Evolutionary conservation across 2,113 vertebrate species (phyloP), one percentile per base, ranked within the genome.

Genomic region (Lanius collurio): DNA sequence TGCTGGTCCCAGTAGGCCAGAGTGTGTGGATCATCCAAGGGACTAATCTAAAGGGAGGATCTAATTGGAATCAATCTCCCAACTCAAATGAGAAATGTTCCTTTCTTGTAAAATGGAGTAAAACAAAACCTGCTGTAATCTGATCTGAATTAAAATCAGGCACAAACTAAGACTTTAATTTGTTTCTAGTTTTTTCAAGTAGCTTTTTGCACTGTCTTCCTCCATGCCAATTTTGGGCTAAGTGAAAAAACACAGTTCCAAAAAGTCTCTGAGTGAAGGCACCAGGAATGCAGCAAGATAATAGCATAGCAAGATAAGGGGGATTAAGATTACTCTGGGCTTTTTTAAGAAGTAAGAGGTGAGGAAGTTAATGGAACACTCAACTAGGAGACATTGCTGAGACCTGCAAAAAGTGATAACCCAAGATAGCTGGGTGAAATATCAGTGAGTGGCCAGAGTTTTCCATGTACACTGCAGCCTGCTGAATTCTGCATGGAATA

Each of bases 311-410:
- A 75, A 97, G 94, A 97, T 95, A 96, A 96, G 73, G 56, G 24
- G 94, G 94, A 94, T 96, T 53, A 92, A 92, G 92, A 95, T 96
- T 80, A 53, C 62, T 75, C 73, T 84, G 42, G 82, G 50, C 41
- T 50, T 91, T 91, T 87, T 60, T 44, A 93, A 82, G 85, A 70
- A 91, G 82, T 50, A 91, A 93, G 47, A 70, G 92, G 93, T 94
- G 89, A 92, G 93, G 95, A 94, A 97, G 94, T 95, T 97, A 97
- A 96, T 96, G 91, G 95, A 95, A 95, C 33, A 30, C 70, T 89
- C 90, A 73, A 67, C 77, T 64, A 53, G 83, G 73, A 96, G 77
- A 68, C 84, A 65, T 30, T 83, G 85, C 71, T 71, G 65, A 92
- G 65, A 79, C 53, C 42, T 84, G 82, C 80, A 90, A 77, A 90